phyloP scores from a whole-genome alignment of 2,113 vertebrate genomes.

The Triplophysa dalaica region DNA sequence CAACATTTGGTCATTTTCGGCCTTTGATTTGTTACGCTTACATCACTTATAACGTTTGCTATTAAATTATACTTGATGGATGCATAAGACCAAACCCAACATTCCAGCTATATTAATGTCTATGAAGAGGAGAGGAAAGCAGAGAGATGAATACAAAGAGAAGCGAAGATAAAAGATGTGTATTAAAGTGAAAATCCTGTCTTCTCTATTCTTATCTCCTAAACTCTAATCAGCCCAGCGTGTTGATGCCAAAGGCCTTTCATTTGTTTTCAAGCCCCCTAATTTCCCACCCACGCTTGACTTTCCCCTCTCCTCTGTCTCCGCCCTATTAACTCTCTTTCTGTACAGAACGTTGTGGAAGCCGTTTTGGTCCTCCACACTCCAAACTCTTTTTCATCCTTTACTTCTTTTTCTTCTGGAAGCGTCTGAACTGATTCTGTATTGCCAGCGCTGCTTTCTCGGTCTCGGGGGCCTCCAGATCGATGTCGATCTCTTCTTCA shows the following conservation, averaged over 20 bases:
- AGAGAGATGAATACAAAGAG: slow-evolving; percentile 13
- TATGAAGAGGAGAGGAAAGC: not conserved
- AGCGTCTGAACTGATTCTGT: slow-evolving; percentile 57
- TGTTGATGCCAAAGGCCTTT: slow-evolving; percentile 38
- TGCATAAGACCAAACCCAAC: not conserved
- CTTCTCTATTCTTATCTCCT: slow-evolving; percentile 20
- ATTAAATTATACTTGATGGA: not conserved
- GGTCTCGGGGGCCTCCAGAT: slow-evolving; percentile 53
- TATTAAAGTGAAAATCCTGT: slow-evolving; percentile 30
- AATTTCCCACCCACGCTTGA: slow-evolving; percentile 45
- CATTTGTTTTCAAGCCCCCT: slow-evolving; percentile 49
- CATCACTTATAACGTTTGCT: not conserved
- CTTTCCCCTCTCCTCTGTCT: slow-evolving; percentile 20
- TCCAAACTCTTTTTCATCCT: not conserved
- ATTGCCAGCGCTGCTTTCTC: slow-evolving; percentile 56
- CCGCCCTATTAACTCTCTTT: slow-evolving; percentile 13
- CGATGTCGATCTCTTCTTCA: slow-evolving; percentile 56
- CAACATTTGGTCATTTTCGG: no score
- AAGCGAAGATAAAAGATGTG: slow-evolving; percentile 2
- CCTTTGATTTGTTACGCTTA: not conserved
- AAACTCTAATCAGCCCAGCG: slow-evolving; percentile 41
- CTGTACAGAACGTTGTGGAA: not conserved
- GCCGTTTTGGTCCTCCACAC: not conserved
- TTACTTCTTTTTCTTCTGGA: slow-evolving; percentile 56
- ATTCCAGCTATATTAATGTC: slow-evolving; percentile 5